Evolutionary conservation across 2,888 invertebrate species (phyloP).

Genomic region (Tetheella fluctuosa): DNA sequence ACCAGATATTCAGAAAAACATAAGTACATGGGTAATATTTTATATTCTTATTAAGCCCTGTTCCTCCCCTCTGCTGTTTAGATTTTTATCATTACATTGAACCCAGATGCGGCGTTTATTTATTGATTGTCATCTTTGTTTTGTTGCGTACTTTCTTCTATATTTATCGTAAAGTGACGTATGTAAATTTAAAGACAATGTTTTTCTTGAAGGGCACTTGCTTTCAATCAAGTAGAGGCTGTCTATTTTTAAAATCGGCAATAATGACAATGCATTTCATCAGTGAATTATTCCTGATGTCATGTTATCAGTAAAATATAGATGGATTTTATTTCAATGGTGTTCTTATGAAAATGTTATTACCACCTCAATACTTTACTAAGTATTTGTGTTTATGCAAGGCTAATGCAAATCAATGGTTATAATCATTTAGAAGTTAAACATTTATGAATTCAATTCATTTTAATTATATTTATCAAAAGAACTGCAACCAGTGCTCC

Average conservation of each 20-base stretch:
- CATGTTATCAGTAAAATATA: no score
- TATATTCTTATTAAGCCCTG: slow-evolving; percentile 61
- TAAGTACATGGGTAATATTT: slow-evolving; percentile 78
- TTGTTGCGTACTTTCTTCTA: slow-evolving; percentile 45
- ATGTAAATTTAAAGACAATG: slow-evolving; percentile 25
- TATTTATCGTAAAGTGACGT: slow-evolving; percentile 44
- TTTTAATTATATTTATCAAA: no score
- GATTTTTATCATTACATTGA: slow-evolving; percentile 34
- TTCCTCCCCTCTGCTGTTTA: slow-evolving; percentile 56
- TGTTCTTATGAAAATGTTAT: no score
- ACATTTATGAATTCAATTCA: no score
- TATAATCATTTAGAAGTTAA: no score
- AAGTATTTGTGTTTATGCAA: no score
- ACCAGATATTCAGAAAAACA: slow-evolving; percentile 64
- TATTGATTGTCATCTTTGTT: slow-evolving; percentile 42
- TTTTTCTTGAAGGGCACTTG: slow-evolving; percentile 32
- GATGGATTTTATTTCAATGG: no score
- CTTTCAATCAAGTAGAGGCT: slow-evolving; percentile 20
- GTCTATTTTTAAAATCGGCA: not conserved
- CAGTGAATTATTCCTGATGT: no score
- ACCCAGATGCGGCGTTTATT: slow-evolving; percentile 37
- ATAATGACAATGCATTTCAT: slow-evolving; percentile 1
- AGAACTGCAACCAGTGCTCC: no score
- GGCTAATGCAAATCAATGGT: no score
- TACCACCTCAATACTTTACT: no score